Evolutionary conservation across 2,797 vertebrate genomes (phyloP), one percentile per base, ranked within the genome.

Genomic region (Oreonectes daqikongensis): DNA sequence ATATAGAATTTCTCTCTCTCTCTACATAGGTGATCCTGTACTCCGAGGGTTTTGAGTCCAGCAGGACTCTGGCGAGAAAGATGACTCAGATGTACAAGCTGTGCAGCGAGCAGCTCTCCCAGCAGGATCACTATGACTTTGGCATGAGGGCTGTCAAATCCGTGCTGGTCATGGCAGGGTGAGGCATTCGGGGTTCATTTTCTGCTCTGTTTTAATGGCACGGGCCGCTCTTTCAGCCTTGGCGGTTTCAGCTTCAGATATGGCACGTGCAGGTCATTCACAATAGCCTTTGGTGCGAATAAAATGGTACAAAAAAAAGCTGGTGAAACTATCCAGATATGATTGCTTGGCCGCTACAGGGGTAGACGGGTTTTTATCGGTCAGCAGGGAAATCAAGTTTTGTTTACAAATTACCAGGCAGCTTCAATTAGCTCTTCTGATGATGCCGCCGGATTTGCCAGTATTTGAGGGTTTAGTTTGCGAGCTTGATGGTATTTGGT

Each of bases 51-150:
- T 96, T 95, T 79, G 93, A 94, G 87, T 95, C 93, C 64, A 95
- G 95, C 86, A 95, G 94, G 88, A 91, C 87, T 73, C 86, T 95
- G 71, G 93, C 94, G 0, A 89, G 94, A 78, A 96, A 95, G 86
- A 95, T 95, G 93, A 97, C 94, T 66, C 94, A 96, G 83, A 95
- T 96, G 94, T 95, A 95, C 86, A 95, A 95, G 86, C 91, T 95
- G 57, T 95, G 95, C 87, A 96, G 93, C 1, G 94, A 95, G 76
- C 94, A 96, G 89, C 92, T 97, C n/a, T 96, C 94, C 55, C 95
- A 95, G 77, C 95, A 96, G 87, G 95, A 96, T 86, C 95, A 95
- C 87, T 96, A 93, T 0, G 94, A 95, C 86, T 96, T 95, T 74
- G 95, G 93, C 85, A 96, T 95, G 93, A 93, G 93, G 88, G 95